These are phyloP conservation scores for Halocaridina rubra DNA, from an alignment of 2,888 invertebrate species.

Conservation along the genomic window DNA sequence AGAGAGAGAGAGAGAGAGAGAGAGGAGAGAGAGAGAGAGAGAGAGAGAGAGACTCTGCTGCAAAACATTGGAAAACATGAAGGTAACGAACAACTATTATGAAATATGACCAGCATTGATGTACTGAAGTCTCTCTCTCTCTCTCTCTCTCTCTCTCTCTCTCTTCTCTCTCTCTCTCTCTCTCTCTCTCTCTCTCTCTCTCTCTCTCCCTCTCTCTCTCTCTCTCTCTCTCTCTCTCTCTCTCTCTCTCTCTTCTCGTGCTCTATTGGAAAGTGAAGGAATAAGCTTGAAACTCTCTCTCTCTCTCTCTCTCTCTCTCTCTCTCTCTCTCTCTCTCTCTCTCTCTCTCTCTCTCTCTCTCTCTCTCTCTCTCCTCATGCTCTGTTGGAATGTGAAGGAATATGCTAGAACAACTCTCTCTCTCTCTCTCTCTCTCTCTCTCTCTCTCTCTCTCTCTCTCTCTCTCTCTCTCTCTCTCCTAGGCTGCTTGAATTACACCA, in stretches of 20 bases:
- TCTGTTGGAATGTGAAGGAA: too few species aligned
- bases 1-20: not conserved
- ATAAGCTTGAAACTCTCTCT: not conserved
- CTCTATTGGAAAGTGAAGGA: not conserved
- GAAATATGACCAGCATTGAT: too few species aligned
- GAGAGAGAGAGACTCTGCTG: not conserved
- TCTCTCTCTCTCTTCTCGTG: not conserved
- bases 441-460: too few species aligned
- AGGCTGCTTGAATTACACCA: too few species aligned
- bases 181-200: not conserved
- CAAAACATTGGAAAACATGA: not conserved
- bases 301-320: conserved; percentile 26
- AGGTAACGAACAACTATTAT: not conserved
- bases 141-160: too few species aligned
- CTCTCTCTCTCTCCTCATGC: not conserved
- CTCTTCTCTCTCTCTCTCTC: too few species aligned
- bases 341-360: not conserved
- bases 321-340: conserved; percentile 14
- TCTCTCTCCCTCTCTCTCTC: not conserved
- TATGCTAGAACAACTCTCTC: too few species aligned
- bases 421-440: too few species aligned
- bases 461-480: too few species aligned
- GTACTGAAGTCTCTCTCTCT: too few species aligned
- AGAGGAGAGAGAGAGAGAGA: not conserved
- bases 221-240: not conserved